A percentile compares a stretch with the other conserved stretches of the same genome.
Conservation (phyloP, 2,888 invertebrate genomes). For the Harpagoxenus sublaevis region DNA sequence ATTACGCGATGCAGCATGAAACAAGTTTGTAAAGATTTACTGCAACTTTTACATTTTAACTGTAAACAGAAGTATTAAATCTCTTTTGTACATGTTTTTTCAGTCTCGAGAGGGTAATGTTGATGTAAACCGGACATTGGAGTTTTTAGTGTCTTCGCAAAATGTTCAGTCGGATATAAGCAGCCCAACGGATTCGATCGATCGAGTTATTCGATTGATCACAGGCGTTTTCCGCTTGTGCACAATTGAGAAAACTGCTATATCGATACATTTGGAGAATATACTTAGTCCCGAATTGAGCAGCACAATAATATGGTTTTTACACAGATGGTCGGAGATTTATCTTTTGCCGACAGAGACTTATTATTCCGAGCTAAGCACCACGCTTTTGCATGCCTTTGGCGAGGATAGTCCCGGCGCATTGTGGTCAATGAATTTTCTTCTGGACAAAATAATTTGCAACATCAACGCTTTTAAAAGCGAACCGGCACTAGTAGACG, state of each 20-base stretch:
- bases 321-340: conserved; percentile 92
- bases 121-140: conserved; percentile 86
- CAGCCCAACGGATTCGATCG: conserved; percentile 79
- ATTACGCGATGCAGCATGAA: conserved; percentile 89
- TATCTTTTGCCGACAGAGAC: conserved; percentile 89
- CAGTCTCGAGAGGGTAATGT: conserved; percentile 80
- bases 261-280: conserved; percentile 90
- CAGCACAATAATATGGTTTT: conserved; percentile 92
- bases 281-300: conserved; percentile 93
- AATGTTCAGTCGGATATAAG: conserved; percentile 81
- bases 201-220: conserved; percentile 88
- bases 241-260: conserved; percentile 91
- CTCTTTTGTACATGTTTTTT: conserved; percentile 29
- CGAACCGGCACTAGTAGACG: conserved; percentile 89
- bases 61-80: not conserved
- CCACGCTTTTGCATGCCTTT: conserved; percentile 89
- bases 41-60: conserved; percentile 4
- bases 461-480: conserved; percentile 89
- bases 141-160: conserved; percentile 87
- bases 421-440: conserved; percentile 89
- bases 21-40: conserved; percentile 83
- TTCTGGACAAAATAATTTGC: conserved; percentile 89
- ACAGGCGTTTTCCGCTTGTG: conserved; percentile 91
- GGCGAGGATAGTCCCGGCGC: conserved; percentile 90
- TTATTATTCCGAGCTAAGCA: conserved; percentile 87